A percentile compares a stretch with the other conserved stretches of the same genome.
Evolutionary conservation across 2,797 vertebrate species (phyloP).

Genomic region (Muscicapa comitata): DNA sequence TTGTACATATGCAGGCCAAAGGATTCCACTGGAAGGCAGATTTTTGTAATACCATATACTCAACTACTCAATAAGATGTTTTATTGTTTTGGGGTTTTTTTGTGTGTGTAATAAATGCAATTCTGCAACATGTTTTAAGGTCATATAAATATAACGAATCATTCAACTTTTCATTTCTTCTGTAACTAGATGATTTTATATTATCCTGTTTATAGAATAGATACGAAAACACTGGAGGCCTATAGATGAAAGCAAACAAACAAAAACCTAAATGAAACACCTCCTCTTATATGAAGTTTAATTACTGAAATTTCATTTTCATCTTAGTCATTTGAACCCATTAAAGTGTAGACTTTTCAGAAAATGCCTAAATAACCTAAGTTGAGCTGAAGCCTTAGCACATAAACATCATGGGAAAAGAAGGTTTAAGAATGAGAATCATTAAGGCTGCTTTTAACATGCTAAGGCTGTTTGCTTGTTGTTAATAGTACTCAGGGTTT

Average conservation of each 20-base stretch:
- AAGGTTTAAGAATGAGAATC: neutral
- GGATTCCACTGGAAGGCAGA: conserved; percentile 66
- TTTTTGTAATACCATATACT: conserved; percentile 68
- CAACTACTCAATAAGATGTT: conserved; percentile 40
- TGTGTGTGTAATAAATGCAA: conserved; percentile 39
- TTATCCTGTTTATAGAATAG: conserved; percentile 58
- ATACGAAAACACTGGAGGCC: conserved; percentile 45
- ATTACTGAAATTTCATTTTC: conserved; percentile 59
- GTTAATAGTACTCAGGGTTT: neutral
- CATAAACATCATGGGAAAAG: neutral
- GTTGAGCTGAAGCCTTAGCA: neutral
- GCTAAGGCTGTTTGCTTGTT: neutral
- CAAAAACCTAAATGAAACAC: conserved; percentile 61
- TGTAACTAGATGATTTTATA: conserved; percentile 59
- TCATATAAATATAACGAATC: conserved; percentile 50
- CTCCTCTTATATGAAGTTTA: conserved; percentile 35
- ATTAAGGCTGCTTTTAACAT: neutral
- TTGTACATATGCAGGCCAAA: conserved; percentile 52
- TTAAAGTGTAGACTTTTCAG: conserved; percentile 36
- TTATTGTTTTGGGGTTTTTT: neutral
- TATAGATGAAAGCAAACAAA: conserved; percentile 68
- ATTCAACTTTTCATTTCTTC: conserved; percentile 53
- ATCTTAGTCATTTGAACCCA: conserved; percentile 4
- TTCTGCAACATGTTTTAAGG: conserved; percentile 52
- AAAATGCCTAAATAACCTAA: neutral